A percentile compares a stretch with the other conserved stretches of the same genome.
Conservation (phyloP, 2,888 invertebrate genomes). For the Plebejus melissa region DNA sequence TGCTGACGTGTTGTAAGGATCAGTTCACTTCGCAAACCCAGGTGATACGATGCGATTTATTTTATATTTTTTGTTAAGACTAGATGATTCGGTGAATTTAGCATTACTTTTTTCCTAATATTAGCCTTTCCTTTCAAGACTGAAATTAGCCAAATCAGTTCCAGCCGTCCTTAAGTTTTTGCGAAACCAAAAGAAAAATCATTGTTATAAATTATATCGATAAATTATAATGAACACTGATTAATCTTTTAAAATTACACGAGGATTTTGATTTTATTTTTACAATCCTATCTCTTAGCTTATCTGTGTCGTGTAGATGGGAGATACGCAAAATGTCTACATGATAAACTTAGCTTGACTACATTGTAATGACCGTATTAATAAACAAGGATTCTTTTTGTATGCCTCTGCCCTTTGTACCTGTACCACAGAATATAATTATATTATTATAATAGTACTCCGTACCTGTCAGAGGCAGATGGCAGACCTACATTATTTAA, state of each 20-base stretch:
- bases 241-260: background rate
- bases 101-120: no score
- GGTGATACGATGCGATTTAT: background rate
- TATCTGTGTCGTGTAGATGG: slow-evolving; percentile 7
- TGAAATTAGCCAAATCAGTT: no score
- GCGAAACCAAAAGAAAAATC: no score
- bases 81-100: background rate
- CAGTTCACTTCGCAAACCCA: background rate
- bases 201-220: no score
- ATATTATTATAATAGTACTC: no score
- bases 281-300: background rate
- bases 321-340: background rate
- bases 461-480: no score
- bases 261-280: background rate
- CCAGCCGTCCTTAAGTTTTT: no score
- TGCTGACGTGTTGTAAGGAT: no score
- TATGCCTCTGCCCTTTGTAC: background rate
- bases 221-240: background rate
- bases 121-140: no score
- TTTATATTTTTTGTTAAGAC: background rate
- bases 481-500: no score
- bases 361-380: slow-evolving; percentile 21
- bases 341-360: background rate
- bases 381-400: slow-evolving; percentile 17
- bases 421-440: background rate